Evolutionary conservation across 2,113 vertebrate species (phyloP).

Genomic region (Glareola pratincola): DNA sequence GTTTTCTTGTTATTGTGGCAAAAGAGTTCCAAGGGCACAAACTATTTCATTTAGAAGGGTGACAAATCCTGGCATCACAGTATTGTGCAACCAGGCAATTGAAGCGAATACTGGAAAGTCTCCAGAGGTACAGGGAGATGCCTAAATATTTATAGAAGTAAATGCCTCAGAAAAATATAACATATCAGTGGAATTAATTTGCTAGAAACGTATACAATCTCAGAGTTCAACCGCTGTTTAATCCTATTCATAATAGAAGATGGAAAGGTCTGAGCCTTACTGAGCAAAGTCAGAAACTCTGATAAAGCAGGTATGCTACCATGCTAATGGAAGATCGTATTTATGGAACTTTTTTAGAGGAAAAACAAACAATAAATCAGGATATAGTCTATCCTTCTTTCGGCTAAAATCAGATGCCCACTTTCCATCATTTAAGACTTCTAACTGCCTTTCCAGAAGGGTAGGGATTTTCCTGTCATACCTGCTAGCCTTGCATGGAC

Average conservation of each 20-base stretch:
- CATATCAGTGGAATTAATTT: background rate
- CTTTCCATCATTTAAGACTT: background rate
- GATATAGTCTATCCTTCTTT: background rate
- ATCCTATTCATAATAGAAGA: background rate
- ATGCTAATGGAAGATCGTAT: background rate
- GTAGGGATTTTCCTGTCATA: background rate
- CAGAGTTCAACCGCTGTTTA: background rate
- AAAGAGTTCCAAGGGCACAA: background rate
- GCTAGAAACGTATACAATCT: background rate
- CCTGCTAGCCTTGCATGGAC: background rate
- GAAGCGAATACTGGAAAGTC: background rate
- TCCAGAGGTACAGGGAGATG: background rate
- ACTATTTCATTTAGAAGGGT: background rate
- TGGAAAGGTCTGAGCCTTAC: background rate
- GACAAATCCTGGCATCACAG: background rate
- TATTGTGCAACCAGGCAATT: background rate
- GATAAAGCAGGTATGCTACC: background rate
- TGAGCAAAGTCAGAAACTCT: background rate
- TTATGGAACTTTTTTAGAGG: background rate
- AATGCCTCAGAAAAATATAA: background rate
- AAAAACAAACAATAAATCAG: background rate
- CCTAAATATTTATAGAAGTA: background rate
- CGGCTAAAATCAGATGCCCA: background rate
- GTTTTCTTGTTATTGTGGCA: background rate
- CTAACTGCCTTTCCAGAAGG: background rate